phyloP scores from a whole-genome alignment of 2,797 vertebrate species.

The Mus caroli region DNA sequence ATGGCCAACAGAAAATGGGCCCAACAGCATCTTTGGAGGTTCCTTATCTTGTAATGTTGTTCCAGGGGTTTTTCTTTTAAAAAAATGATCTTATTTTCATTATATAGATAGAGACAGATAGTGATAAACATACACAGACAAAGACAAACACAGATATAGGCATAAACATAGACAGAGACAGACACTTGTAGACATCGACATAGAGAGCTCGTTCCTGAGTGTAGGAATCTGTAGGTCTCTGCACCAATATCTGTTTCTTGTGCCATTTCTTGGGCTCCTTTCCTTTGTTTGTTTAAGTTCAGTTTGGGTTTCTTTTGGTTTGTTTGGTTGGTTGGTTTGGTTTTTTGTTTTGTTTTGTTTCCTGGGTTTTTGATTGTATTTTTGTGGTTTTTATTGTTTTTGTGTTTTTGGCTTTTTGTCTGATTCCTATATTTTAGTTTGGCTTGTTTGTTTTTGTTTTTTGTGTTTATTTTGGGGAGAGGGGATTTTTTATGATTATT shows the following conservation, averaged over 20 bases:
- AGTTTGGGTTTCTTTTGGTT: no score
- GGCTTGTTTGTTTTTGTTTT: no score
- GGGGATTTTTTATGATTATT: neutral
- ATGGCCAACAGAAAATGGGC: neutral
- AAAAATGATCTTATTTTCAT: neutral
- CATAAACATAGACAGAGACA: neutral
- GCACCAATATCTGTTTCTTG: neutral
- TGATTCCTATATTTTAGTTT: neutral
- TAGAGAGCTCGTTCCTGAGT: neutral
- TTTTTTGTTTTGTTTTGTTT: no score
- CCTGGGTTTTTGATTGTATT: no score
- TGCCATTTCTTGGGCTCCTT: neutral
- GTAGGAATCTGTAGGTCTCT: neutral
- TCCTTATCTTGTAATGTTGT: neutral
- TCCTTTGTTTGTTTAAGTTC: neutral
- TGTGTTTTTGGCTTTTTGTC: no score
- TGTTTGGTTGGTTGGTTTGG: no score
- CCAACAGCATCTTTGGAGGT: neutral
- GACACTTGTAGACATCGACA: no score
- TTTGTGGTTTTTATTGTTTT: no score
- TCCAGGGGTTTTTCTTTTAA: neutral
- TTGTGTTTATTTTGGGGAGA: no score
- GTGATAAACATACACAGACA: no score
- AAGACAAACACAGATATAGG: no score
- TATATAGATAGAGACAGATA: no score